phyloP scores from a whole-genome alignment of 2,797 vertebrate genomes.

The Acanthornis magna region DNA sequence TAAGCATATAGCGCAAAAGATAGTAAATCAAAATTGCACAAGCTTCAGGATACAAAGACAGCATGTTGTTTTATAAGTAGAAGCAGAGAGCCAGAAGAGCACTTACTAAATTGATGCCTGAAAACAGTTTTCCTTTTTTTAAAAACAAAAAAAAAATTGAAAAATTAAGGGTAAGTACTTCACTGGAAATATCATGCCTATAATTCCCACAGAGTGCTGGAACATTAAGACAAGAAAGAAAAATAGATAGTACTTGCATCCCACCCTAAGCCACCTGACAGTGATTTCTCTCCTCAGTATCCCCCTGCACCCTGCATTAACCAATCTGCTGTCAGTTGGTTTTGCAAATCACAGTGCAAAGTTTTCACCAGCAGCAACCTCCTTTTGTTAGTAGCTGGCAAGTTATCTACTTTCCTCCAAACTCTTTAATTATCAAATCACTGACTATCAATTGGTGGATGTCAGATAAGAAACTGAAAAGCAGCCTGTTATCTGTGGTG shows the following conservation, averaged over 20 bases:
- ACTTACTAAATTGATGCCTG: conserved; percentile 48
- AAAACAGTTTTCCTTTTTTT: neutral
- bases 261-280: neutral
- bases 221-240: neutral
- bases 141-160: too few species aligned
- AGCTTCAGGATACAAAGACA: conserved; percentile 21
- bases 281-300: neutral
- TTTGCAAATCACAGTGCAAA: neutral
- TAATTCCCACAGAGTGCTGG: neutral
- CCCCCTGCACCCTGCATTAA: neutral
- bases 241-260: neutral
- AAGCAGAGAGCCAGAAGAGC: conserved; percentile 15
- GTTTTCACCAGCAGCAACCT: neutral
- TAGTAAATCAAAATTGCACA: conserved; percentile 9
- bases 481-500: neutral
- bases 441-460: neutral
- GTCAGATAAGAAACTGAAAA: neutral
- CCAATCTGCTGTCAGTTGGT: neutral
- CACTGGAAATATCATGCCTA: neutral
- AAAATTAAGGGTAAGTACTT: neutral
- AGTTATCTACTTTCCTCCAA: neutral
- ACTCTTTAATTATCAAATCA: neutral
- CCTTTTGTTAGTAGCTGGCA: neutral
- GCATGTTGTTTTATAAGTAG: neutral
- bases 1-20: conserved; percentile 21